Conservation (phyloP, 2,888 invertebrate genomes). For the Heteropelma amictum region DNA sequence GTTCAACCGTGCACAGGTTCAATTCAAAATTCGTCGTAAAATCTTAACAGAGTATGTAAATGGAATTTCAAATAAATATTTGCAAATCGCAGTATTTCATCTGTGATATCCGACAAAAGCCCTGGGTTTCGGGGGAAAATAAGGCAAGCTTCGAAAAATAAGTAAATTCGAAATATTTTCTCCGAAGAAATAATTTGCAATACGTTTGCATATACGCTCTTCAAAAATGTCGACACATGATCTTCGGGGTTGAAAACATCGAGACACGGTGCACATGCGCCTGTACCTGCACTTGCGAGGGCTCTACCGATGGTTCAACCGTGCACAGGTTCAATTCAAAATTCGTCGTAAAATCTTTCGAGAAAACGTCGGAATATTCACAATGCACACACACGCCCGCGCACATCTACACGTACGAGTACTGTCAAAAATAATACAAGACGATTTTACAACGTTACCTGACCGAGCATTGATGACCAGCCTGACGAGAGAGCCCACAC, state of each 20-base stretch:
- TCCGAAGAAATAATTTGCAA: no score
- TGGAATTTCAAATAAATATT: no score
- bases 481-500: constrained; percentile 31
- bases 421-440: neutral
- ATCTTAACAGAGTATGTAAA: no score
- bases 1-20: constrained; percentile 5
- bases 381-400: constrained; percentile 4
- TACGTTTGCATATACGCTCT: no score
- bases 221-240: no score
- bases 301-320: constrained; percentile 4
- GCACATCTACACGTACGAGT: neutral
- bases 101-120: no score
- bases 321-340: constrained; percentile 14
- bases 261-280: neutral
- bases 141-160: no score
- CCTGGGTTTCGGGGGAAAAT: no score
- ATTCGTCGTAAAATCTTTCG: constrained; percentile 13
- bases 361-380: constrained; percentile 1
- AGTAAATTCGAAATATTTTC: no score
- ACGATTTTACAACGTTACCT: constrained; percentile 71
- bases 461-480: constrained; percentile 45
- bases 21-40: constrained; percentile 17
- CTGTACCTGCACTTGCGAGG: neutral
- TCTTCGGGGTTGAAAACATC: no score
- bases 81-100: no score